A percentile compares a stretch with the other conserved stretches of the same genome.
phyloP scores from a whole-genome alignment of 2,113 vertebrate genomes.

The Sylvilagus bachmani region DNA sequence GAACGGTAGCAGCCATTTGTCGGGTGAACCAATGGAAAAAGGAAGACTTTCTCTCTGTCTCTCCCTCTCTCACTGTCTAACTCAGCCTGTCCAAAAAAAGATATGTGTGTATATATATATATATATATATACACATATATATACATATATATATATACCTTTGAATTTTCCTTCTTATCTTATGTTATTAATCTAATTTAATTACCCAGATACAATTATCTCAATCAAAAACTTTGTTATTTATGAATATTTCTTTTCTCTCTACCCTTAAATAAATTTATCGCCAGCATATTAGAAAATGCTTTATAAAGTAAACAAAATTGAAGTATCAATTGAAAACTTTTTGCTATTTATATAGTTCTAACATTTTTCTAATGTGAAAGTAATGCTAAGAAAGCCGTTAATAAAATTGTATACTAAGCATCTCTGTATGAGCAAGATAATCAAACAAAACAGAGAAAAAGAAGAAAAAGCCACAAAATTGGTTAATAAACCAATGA shows the following conservation, averaged over 20 bases:
- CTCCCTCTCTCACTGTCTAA: no score
- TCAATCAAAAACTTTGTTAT: neutral
- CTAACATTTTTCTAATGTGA: neutral
- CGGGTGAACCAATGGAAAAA: no score
- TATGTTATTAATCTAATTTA: neutral
- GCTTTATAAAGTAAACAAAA: neutral
- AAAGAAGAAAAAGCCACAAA: slow-evolving; percentile 2
- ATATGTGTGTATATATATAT: no score
- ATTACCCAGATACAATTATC: neutral
- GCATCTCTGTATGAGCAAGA: neutral
- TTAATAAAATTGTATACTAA: neutral
- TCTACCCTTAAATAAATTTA: neutral
- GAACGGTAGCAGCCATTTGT: no score
- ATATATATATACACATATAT: neutral
- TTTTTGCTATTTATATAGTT: neutral
- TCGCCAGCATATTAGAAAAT: neutral
- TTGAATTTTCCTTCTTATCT: neutral
- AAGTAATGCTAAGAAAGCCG: neutral
- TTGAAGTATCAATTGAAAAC: neutral
- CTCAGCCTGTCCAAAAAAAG: no score
- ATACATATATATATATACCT: neutral
- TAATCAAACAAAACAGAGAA: neutral
- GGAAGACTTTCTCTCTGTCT: no score
- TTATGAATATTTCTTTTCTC: neutral
- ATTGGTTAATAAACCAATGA: slow-evolving; percentile 45